Evolutionary conservation across 2,888 invertebrate species (phyloP), one percentile per base, ranked within the genome.

Genomic region (Nomada hirtipes): DNA sequence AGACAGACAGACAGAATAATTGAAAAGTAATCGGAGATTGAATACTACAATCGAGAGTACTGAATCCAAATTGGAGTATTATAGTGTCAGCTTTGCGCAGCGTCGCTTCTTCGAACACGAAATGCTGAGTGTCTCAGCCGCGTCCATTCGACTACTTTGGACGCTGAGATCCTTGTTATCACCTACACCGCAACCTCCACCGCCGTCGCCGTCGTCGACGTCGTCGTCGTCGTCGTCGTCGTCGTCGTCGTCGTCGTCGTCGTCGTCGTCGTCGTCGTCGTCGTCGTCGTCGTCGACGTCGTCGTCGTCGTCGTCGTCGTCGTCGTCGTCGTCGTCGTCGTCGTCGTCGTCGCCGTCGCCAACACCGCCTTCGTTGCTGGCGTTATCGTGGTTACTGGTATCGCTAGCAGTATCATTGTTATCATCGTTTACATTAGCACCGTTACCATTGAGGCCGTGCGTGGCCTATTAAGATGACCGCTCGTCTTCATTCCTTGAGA

Each of bases 401-500:
- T 26, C 67, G 15, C 53, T 67, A 42, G 18, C 60, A 60, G 26
- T 20, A n/a, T 44, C 23, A 11, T 64, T 59, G n/a, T 61, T 70
- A 26, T 57, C 73, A 50, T 44, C 42, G 36, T 71, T 68, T 26
- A 42, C 52, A 57, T 47, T 47, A 42, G 57, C 60, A 61, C 81
- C 87, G 70, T 67, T 53, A 57, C 84, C 86, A 75, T 79, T 84
- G 84, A 89, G 90, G 93, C 92, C 91, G 91, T 89, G 84, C 82
- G 83, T 88, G 93, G 91, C 93, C 92, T 92, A 90, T 86, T 93
- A 93, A 93, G 84, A 93, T 93, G 93, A 93, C 93, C 89, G 93
- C 93, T 86, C 93, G 93, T 91, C 91, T 93, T 82, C 93, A 93
- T 90, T 93, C 93, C 89, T 91, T 92, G 86, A 93, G 93, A 88